Conservation (phyloP, 1,140 invertebrate species). For the Drosophila trapezifrons region DNA sequence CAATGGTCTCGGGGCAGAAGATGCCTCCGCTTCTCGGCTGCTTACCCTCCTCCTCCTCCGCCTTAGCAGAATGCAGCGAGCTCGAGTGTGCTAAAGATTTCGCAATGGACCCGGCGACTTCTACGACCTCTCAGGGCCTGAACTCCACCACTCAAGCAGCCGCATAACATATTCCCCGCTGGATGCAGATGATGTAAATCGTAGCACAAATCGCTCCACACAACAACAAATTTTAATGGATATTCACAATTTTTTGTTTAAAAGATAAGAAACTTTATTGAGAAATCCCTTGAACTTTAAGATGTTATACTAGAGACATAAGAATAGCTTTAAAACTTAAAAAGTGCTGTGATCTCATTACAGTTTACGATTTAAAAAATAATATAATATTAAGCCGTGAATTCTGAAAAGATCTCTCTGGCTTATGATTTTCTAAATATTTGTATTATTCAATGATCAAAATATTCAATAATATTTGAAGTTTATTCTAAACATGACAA, state of each 20-base stretch:
- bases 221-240: not conserved
- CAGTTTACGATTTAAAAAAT: too few relatives aligned
- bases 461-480: too few relatives aligned
- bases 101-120: constrained; percentile 54
- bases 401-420: too few relatives aligned
- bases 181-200: constrained; percentile 60
- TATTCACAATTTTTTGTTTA: not conserved
- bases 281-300: not conserved
- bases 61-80: constrained; percentile 33
- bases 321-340: too few relatives aligned
- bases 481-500: too few relatives aligned
- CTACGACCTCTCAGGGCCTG: constrained; percentile 58
- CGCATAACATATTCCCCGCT: constrained; percentile 27
- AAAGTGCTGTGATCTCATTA: too few relatives aligned
- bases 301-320: too few relatives aligned
- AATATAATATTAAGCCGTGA: too few relatives aligned
- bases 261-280: too few relatives aligned
- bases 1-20: constrained; percentile 49
- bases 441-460: too few relatives aligned
- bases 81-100: constrained; percentile 66
- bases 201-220: constrained; percentile 45
- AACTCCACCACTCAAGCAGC: constrained; percentile 57
- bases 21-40: not conserved
- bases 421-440: not conserved
- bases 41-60: not conserved